Percentiles rank a stretch among this genome's conserved stretches.
These are phyloP conservation scores for Panthera leo DNA, from an alignment of 2,113 vertebrate species.

Conservation along the genomic window DNA sequence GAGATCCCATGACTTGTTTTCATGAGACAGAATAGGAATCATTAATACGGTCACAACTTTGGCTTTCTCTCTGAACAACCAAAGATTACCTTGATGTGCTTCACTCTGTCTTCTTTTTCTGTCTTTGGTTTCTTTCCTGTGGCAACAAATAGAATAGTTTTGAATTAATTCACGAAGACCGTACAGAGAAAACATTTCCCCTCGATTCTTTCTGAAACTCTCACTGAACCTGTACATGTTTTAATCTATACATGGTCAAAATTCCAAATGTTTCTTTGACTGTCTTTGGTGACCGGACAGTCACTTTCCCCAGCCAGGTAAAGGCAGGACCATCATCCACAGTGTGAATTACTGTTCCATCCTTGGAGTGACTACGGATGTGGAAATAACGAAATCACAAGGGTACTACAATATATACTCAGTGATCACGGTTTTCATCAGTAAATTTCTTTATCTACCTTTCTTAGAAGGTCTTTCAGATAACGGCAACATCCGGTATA, in stretches of 20 bases:
- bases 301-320: not conserved
- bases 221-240: not conserved
- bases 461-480: conserved; percentile 93
- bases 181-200: not conserved
- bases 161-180: conserved; percentile 44
- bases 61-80: conserved; percentile 19
- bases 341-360: not conserved
- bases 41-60: not conserved
- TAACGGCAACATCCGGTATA: conserved; percentile 95
- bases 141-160: conserved; percentile 71
- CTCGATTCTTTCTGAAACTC: not conserved
- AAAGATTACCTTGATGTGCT: conserved; percentile 88
- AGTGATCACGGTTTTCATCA: fast-evolving
- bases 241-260: not conserved
- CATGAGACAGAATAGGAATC: not conserved
- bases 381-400: not conserved
- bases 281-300: not conserved
- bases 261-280: not conserved
- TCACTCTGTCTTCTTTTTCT: conserved; percentile 88
- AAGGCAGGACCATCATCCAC: not conserved
- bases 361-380: not conserved
- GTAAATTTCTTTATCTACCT: conserved; percentile 84
- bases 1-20: not conserved
- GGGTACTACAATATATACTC: fast-evolving
- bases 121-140: conserved; percentile 88